A percentile compares a stretch with the other conserved stretches of the same genome.
Conservation (phyloP, 2,113 vertebrate genomes). For the Takifugu bimaculatus region DNA sequence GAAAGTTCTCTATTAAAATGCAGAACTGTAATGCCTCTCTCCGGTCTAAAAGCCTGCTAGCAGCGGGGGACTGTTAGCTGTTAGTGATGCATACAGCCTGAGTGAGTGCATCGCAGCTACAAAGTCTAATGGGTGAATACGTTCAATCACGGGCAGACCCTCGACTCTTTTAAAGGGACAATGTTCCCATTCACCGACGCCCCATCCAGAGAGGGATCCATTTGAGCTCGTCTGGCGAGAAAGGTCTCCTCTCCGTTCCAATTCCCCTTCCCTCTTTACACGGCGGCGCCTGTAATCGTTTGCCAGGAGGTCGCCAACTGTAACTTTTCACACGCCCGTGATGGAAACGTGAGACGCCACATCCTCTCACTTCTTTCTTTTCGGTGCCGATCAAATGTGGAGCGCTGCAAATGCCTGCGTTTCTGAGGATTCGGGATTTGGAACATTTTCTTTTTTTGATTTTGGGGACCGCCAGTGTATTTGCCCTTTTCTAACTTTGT, state of each 20-base stretch:
- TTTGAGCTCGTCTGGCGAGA: constrained; percentile 38
- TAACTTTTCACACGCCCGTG: constrained; percentile 7
- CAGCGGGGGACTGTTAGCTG: constrained; percentile 72
- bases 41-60: constrained; percentile 70
- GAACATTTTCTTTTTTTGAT: constrained; percentile 8
- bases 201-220: constrained; percentile 37
- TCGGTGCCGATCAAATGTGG: constrained; percentile 25
- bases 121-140: constrained; percentile 72
- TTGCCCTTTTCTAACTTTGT: constrained; percentile 18
- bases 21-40: constrained; percentile 71
- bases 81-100: constrained; percentile 71
- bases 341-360: constrained; percentile 1
- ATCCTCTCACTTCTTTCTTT: constrained; percentile 7
- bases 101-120: constrained; percentile 72
- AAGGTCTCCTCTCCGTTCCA: constrained; percentile 43
- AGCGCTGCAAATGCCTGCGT: neutral
- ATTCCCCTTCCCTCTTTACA: constrained; percentile 23
- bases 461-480: constrained; percentile 25
- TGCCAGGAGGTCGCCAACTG: constrained; percentile 21
- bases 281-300: constrained; percentile 31
- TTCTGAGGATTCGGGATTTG: neutral
- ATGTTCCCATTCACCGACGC: constrained; percentile 55
- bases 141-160: constrained; percentile 68
- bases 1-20: constrained; percentile 74
- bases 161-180: constrained; percentile 67